Evolutionary conservation across 2,113 vertebrate genomes (phyloP).

Genomic region (Scopus umbretta): DNA sequence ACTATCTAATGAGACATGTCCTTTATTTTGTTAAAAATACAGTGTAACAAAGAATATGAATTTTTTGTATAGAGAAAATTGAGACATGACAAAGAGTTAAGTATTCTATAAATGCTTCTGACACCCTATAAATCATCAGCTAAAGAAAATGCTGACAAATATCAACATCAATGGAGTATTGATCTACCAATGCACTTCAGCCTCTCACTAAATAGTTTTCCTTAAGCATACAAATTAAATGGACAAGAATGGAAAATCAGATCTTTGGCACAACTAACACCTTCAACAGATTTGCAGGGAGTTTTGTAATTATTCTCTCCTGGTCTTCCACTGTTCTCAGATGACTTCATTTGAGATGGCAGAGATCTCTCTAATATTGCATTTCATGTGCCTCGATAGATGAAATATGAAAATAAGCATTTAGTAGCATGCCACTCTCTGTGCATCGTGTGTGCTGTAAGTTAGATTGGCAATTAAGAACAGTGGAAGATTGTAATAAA

Average conservation of each 20-base stretch:
- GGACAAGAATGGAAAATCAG: background rate
- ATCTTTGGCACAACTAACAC: background rate
- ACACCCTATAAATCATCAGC: slow-evolving; percentile 58
- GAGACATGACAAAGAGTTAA: slow-evolving; percentile 61
- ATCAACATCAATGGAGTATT: slow-evolving; percentile 50
- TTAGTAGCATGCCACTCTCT: background rate
- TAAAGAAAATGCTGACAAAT: slow-evolving; percentile 66
- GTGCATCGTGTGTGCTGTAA: background rate
- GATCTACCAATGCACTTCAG: slow-evolving; percentile 47
- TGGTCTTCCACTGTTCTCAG: background rate
- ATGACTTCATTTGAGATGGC: background rate
- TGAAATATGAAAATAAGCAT: background rate
- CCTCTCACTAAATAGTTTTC: slow-evolving; percentile 49
- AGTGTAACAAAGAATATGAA: slow-evolving; percentile 28
- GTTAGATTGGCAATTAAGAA: background rate
- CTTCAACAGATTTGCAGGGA: background rate
- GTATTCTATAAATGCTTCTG: slow-evolving; percentile 43
- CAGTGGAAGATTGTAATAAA: background rate
- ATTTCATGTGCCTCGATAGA: background rate
- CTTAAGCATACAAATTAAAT: slow-evolving; percentile 55
- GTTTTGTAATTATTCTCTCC: background rate
- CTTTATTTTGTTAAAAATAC: background rate
- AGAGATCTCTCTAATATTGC: background rate
- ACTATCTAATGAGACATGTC: background rate
- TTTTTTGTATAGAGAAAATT: slow-evolving; percentile 28